Conservation (phyloP, 2,888 invertebrate species). For the Apamea anceps region DNA sequence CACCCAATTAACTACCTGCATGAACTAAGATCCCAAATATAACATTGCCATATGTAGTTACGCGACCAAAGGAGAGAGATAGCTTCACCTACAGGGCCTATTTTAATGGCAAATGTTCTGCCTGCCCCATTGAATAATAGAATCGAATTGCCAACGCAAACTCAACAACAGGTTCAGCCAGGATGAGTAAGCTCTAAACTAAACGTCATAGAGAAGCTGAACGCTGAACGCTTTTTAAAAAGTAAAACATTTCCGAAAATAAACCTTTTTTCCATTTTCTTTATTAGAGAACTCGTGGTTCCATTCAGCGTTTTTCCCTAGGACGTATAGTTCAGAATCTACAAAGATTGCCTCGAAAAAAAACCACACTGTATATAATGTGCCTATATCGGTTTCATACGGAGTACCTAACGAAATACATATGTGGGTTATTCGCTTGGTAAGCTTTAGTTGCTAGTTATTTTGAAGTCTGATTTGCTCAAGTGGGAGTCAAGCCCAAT, state of each 20-base stretch:
- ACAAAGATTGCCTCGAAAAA: background rate
- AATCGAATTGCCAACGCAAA: background rate
- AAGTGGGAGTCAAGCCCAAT: conserved; percentile 2
- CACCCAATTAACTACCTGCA: background rate
- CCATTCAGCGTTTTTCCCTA: background rate
- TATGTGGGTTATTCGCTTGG: background rate
- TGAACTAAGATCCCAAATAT: conserved; percentile 5
- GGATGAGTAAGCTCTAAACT: background rate
- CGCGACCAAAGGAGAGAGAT: background rate
- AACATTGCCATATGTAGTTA: conserved; percentile 2
- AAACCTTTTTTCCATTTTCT: background rate
- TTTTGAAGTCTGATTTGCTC: conserved; percentile 10
- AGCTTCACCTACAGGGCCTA: background rate
- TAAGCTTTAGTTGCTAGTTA: conserved; percentile 12
- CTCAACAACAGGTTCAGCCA: background rate
- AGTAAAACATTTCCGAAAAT: background rate
- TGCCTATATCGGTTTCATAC: background rate
- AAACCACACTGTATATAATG: background rate
- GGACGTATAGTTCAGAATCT: background rate
- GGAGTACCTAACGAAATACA: background rate
- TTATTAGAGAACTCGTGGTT: background rate
- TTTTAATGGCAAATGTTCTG: background rate
- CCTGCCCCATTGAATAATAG: conserved; percentile 2
- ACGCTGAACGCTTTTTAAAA: background rate
- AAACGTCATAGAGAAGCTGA: background rate